phyloP scores from a whole-genome alignment of 2,113 vertebrate genomes.

The Halichoeres trimaculatus region DNA sequence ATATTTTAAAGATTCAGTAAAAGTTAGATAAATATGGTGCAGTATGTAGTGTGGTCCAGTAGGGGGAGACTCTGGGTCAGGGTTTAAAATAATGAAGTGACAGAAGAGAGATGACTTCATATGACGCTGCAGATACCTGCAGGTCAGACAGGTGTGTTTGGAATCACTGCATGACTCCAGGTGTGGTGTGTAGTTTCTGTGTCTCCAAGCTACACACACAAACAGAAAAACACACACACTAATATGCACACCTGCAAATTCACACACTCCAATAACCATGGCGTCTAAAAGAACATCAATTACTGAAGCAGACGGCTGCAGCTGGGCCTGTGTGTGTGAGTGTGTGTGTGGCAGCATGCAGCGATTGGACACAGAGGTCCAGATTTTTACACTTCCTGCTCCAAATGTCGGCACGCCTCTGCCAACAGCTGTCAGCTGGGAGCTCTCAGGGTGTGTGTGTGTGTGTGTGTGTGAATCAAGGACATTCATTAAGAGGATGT shows the following conservation, averaged over 20 bases:
- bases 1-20: no score
- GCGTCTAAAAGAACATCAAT: conserved; percentile 19
- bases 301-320: conserved; percentile 15
- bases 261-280: background rate
- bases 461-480: conserved; percentile 1
- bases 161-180: no score
- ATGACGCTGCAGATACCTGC: no score
- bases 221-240: background rate
- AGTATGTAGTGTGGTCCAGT: no score
- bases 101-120: no score
- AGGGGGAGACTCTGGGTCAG: no score
- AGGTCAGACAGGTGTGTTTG: no score
- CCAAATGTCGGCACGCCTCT: conserved; percentile 31
- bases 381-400: conserved; percentile 43
- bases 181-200: no score
- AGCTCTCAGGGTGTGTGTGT: conserved; percentile 6
- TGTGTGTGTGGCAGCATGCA: conserved; percentile 25
- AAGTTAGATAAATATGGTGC: no score
- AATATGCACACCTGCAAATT: background rate
- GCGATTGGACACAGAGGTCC: conserved; percentile 28
- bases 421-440: conserved; percentile 61
- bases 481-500: conserved; percentile 4
- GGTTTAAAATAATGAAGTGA: no score
- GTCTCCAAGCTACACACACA: no score
- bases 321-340: conserved; percentile 30